These are phyloP conservation scores for Anguilla rostrata DNA, from an alignment of 2,113 vertebrate species.

Conservation along the genomic window DNA sequence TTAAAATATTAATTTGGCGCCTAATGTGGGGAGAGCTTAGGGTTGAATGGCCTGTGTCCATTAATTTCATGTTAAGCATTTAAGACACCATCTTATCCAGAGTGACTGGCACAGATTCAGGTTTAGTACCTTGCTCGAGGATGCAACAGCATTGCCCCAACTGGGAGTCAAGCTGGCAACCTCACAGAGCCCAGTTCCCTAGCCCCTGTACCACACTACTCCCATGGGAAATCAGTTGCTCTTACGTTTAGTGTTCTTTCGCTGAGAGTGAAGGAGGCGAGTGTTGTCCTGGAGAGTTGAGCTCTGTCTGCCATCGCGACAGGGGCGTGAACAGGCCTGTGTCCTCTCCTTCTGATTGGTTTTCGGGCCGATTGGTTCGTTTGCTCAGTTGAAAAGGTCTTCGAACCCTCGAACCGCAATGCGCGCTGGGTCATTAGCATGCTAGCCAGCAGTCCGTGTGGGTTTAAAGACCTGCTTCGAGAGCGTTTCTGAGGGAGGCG, in stretches of 20 bases:
- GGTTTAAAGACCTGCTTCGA: not conserved
- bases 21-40: too few relatives aligned
- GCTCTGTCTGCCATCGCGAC: not conserved
- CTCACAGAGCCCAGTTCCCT: too few relatives aligned
- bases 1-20: too few relatives aligned
- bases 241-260: not conserved
- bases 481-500: not conserved
- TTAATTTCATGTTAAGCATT: not conserved
- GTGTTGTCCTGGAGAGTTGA: not conserved
- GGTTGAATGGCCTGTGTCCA: too few relatives aligned
- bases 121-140: not conserved
- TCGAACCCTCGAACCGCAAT: not conserved
- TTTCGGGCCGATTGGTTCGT: not conserved
- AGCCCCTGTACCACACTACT: too few relatives aligned
- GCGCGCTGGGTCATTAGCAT: not conserved
- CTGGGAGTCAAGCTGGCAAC: too few relatives aligned
- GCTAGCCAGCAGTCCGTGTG: not conserved
- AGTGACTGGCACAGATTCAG: not conserved
- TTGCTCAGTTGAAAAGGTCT: not conserved
- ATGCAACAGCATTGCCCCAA: not conserved
- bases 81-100: not conserved
- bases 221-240: too few relatives aligned
- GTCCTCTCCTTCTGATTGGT: not conserved
- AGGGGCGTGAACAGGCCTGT: not conserved
- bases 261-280: not conserved